phyloP scores from a whole-genome alignment of 2,797 vertebrate species.

The Rhinella marina region DNA sequence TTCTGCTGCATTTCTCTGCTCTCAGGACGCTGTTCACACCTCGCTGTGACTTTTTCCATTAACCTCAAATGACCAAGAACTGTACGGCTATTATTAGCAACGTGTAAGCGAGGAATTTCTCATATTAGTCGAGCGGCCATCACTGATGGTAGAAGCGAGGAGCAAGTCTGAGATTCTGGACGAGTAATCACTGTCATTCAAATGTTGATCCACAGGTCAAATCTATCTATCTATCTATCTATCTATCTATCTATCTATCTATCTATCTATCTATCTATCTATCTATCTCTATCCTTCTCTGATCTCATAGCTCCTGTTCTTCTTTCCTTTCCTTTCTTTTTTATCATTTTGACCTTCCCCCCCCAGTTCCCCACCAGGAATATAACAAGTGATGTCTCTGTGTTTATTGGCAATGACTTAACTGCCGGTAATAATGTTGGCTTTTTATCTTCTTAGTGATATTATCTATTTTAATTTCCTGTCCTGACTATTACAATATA shows the following conservation, averaged over 20 bases:
- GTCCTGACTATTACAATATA: not conserved
- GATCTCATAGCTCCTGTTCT: not conserved
- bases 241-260: too few relatives aligned
- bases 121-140: not conserved
- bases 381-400: not conserved
- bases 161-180: too few relatives aligned
- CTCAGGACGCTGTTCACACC: not conserved
- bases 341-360: too few relatives aligned
- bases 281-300: not conserved
- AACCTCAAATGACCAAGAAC: not conserved
- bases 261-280: not conserved
- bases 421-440: not conserved
- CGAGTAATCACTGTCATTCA: not conserved
- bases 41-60: constrained; percentile 22
- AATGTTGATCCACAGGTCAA: not conserved
- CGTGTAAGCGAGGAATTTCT: not conserved
- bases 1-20: not conserved
- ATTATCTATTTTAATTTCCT: not conserved
- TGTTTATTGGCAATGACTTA: not conserved
- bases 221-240: not conserved
- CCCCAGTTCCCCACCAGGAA: too few relatives aligned
- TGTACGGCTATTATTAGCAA: not conserved
- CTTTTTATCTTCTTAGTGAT: not conserved
- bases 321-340: not conserved
- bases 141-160: not conserved